phyloP scores from a whole-genome alignment of 2,113 vertebrate species.

The Orientallactaga bullata region DNA sequence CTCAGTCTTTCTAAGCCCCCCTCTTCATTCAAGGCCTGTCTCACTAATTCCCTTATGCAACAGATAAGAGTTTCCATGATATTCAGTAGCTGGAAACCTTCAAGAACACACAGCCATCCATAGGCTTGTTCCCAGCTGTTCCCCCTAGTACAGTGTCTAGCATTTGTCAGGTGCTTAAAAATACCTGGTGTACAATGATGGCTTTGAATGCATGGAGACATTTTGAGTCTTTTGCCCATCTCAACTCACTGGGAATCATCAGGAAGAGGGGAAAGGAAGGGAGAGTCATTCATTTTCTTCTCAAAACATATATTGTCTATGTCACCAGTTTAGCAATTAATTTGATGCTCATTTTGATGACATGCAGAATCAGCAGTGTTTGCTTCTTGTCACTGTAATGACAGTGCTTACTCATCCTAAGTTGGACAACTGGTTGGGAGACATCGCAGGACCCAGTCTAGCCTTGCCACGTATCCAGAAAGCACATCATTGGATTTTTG shows the following conservation, averaged over 20 bases:
- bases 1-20: background rate
- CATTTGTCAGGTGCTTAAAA: background rate
- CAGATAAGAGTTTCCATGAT: background rate
- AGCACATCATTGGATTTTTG: background rate
- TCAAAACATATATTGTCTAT: background rate
- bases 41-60: background rate
- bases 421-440: background rate
- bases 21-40: background rate
- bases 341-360: background rate
- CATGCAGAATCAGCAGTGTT: background rate
- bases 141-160: background rate
- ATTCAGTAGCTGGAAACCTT: background rate
- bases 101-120: background rate
- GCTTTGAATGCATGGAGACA: background rate
- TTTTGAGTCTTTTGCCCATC: background rate
- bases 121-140: background rate
- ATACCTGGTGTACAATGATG: background rate
- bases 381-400: background rate
- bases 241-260: background rate
- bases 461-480: background rate
- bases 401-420: background rate
- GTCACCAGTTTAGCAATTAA: background rate
- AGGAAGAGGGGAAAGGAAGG: conserved; percentile 11
- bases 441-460: background rate
- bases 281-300: background rate